phyloP scores from a whole-genome alignment of 2,113 vertebrate species.

The Silurus glanis region DNA sequence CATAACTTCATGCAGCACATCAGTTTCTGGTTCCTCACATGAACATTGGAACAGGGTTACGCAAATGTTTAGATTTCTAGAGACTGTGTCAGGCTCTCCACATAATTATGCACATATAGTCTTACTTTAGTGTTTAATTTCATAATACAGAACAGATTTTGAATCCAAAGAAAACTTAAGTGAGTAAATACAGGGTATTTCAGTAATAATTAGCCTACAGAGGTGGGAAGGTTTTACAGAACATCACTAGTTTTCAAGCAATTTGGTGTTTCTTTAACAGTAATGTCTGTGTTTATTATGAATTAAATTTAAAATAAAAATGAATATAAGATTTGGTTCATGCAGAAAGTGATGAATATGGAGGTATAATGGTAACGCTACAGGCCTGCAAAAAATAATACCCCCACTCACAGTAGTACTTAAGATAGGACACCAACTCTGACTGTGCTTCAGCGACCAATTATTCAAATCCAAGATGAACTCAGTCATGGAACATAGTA shows the following conservation, averaged over 20 bases:
- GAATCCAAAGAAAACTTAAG: conserved; percentile 40
- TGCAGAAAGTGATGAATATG: not conserved
- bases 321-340: not conserved
- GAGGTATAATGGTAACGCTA: not conserved
- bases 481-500: conserved; percentile 65
- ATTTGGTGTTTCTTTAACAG: not conserved
- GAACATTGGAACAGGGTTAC: conserved; percentile 58
- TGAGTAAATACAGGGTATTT: not conserved
- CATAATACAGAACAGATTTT: conserved; percentile 65
- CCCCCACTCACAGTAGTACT: not conserved
- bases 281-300: not conserved
- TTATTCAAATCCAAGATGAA: conserved; percentile 69
- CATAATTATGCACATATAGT: conserved; percentile 59
- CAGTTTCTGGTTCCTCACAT: conserved; percentile 40
- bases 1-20: conserved; percentile 32
- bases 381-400: conserved; percentile 25
- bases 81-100: conserved; percentile 61
- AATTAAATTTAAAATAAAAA: not conserved
- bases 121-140: conserved; percentile 60
- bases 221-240: conserved; percentile 1
- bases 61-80: conserved; percentile 62
- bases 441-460: conserved; percentile 60
- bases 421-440: conserved; percentile 45
- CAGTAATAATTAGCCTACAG: not conserved
- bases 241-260: not conserved